Base-by-base conservation (phyloP, 2,888 invertebrate species). In the Tryphoninae sp. region DNA sequence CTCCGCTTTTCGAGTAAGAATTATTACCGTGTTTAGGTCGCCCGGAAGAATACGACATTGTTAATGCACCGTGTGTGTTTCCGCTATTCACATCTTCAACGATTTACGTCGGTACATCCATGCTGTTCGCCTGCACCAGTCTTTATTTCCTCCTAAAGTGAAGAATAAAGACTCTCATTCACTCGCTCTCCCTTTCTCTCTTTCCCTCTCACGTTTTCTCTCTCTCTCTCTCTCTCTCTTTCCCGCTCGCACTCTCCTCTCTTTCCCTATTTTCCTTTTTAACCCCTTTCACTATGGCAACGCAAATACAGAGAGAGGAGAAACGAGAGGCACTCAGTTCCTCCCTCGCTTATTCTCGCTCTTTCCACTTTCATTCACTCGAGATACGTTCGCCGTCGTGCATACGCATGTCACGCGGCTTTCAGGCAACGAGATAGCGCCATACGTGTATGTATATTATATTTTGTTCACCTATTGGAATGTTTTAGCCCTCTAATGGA, bases 241-340 rank as follows among this genome's bases (percentile, higher is more conserved):
- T 26, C 3, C 4, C 26, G 2, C 26, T 26, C 22, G 13, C 23
- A n/a, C 7, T 23, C 26, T 67, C 23, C 49, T 67, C 51, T n/a
- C 33, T 26, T 11, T 49, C 13, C 26, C 13, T 23, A 23, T 23
- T 26, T 67, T 26, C 8, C 51, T 67, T 4, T 26, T 33, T 26
- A n/a, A 26, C n/a, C 33, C 33, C 51, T 49, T 26, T 53, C 51
- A n/a, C 51, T n/a, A 33, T 33, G 26, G 53, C 13, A 65, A 65
- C n/a, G 53, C 67, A 33, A 67, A 53, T 33, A 33, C 8, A 26
- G 13, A 26, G 13, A 26, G 53, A 67, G 53, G 33, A 51, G 45
- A 45, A 45, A 33, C 23, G 51, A 26, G 67, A 67, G 53, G 53
- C 53, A 33, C 51, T 22, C 22, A 53, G n/a, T 33, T 42, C 58